Percentiles rank a stretch among this genome's conserved stretches.
phyloP scores from a whole-genome alignment of 30 jellyfish, hydroid and myxozoan genomes.

The Morbakka virulenta region DNA sequence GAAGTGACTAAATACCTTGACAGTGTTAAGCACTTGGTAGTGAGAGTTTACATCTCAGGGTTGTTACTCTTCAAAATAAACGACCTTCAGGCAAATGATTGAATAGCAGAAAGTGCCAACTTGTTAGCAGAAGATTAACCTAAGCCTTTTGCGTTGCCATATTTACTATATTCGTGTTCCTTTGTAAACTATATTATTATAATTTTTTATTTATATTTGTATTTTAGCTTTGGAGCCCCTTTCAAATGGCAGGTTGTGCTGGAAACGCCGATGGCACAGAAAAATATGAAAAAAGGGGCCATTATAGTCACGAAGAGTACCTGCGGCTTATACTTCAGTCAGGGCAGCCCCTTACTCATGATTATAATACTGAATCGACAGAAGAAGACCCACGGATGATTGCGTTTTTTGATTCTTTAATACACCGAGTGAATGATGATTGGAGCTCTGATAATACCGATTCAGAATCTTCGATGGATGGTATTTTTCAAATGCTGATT shows the following conservation, averaged over 20 bases:
- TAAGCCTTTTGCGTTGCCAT: no score
- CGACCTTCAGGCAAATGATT: no score
- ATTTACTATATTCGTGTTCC: no score
- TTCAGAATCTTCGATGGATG: slow-evolving; percentile 60
- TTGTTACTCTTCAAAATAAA: no score
- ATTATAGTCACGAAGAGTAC: slow-evolving; percentile 68
- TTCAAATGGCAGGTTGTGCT: slow-evolving; percentile 61
- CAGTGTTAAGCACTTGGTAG: no score
- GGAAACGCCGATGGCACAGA: slow-evolving; percentile 69
- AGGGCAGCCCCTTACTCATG: slow-evolving; percentile 71
- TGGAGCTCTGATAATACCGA: slow-evolving; percentile 73
- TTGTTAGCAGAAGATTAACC: no score
- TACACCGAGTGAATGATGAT: slow-evolving; percentile 73
- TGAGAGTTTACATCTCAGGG: no score
- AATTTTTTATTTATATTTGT: not conserved
- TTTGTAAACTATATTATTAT: no score
- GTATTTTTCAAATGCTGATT: slow-evolving; percentile 22
- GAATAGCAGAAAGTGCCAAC: no score
- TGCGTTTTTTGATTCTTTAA: slow-evolving; percentile 87
- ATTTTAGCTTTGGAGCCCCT: slow-evolving; percentile 89
- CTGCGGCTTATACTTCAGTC: slow-evolving; percentile 50
- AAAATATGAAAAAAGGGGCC: slow-evolving; percentile 27
- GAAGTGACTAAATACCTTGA: no score
- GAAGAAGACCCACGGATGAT: slow-evolving; percentile 93
- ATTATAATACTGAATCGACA: slow-evolving; percentile 59